Evolutionary conservation across 2,888 invertebrate species (phyloP).

Genomic region (Linhomoeus sp.): DNA sequence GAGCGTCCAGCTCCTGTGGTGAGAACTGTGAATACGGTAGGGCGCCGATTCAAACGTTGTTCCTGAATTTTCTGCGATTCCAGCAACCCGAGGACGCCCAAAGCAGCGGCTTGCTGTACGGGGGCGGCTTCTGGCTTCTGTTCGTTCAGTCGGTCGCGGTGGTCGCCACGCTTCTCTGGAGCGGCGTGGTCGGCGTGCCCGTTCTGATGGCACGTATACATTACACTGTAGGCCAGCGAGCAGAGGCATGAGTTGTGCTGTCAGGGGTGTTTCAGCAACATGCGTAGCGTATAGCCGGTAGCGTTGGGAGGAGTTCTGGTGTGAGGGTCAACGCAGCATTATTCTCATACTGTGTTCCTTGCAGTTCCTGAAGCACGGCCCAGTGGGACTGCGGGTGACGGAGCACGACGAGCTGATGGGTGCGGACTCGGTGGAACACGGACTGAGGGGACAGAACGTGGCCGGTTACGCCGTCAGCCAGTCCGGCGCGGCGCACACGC

Average conservation of each 20-base stretch:
- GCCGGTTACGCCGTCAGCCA: constrained; percentile 14
- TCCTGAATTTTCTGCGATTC: no score
- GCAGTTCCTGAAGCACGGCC: constrained; percentile 13
- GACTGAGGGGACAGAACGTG: constrained; percentile 16
- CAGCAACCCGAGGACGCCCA: constrained; percentile 12
- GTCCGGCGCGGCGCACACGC: no score
- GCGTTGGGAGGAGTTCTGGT: no score
- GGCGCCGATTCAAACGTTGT: no score
- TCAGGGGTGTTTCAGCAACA: no score
- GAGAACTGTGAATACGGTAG: no score
- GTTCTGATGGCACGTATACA: constrained; percentile 19
- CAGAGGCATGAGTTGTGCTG: no score
- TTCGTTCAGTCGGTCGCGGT: constrained; percentile 24
- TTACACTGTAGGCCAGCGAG: no score
- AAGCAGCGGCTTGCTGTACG: constrained; percentile 20
- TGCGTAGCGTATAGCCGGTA: no score
- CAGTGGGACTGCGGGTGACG: constrained; percentile 23
- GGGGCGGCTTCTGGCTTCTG: constrained; percentile 23
- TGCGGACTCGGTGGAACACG: constrained; percentile 27
- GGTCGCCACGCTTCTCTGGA: constrained; percentile 22
- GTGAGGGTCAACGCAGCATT: no score
- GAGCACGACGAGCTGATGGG: constrained; percentile 26
- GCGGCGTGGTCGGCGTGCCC: constrained; percentile 17
- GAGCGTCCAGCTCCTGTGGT: no score
- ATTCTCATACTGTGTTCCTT: no score